Percentiles rank a stretch among this genome's conserved stretches.
Evolutionary conservation across 2,888 invertebrate species (phyloP).

Genomic region (Agapostemon virescens): DNA sequence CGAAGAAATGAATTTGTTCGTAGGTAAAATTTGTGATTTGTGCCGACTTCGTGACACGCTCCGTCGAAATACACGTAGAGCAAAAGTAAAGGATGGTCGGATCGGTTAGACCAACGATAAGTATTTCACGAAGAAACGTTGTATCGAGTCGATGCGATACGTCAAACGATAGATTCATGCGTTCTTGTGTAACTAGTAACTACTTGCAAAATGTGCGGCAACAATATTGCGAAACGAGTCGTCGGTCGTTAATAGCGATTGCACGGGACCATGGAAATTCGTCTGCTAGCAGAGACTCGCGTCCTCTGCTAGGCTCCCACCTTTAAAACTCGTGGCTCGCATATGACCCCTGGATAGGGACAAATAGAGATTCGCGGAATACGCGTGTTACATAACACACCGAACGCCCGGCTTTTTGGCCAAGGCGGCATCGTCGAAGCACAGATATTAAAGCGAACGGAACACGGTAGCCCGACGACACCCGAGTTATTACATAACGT

Average conservation of each 20-base stretch:
- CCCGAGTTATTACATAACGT: constrained; percentile 64
- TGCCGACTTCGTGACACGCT: not conserved
- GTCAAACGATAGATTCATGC: constrained; percentile 36
- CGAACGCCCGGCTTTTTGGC: constrained; percentile 57
- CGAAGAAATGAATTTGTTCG: constrained; percentile 14
- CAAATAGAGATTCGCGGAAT: constrained; percentile 71
- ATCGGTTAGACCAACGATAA: not conserved
- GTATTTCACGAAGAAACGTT: not conserved
- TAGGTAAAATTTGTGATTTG: not conserved
- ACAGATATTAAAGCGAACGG: constrained; percentile 43
- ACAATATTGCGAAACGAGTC: constrained; percentile 11
- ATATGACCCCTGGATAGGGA: constrained; percentile 70
- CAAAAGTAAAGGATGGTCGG: too few relatives aligned
- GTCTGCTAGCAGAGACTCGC: constrained; percentile 64
- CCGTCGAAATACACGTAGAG: not conserved
- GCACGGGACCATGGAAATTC: constrained; percentile 56
- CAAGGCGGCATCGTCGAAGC: constrained; percentile 51
- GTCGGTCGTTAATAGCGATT: constrained; percentile 15
- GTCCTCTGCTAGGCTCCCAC: constrained; percentile 70
- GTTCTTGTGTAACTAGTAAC: constrained; percentile 41
- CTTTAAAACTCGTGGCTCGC: constrained; percentile 63
- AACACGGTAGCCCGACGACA: constrained; percentile 35
- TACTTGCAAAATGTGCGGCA: constrained; percentile 26
- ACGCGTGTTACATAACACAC: constrained; percentile 71
- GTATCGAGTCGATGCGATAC: constrained; percentile 34